These are phyloP conservation scores for Daubentonia madagascariensis DNA, from an alignment of 2,113 vertebrate genomes.

Conservation along the genomic window DNA sequence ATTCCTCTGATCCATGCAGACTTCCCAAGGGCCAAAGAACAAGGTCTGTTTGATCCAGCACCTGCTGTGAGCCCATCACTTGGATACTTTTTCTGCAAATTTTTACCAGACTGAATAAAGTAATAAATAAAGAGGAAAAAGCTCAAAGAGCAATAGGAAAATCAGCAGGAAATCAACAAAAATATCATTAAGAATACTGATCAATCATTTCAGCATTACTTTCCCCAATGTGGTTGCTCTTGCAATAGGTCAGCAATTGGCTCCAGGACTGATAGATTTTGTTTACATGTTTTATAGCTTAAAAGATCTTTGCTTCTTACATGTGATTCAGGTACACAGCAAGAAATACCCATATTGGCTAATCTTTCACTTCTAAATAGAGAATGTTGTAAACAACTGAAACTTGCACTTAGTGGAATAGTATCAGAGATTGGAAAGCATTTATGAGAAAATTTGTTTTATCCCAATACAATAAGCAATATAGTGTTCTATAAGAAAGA, in stretches of 20 bases:
- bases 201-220: conserved; percentile 67
- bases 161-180: conserved; percentile 80
- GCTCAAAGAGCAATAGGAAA: conserved; percentile 77
- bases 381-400: not conserved
- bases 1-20: conserved; percentile 91
- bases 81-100: conserved; percentile 88
- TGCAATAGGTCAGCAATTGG: conserved; percentile 51
- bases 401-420: not conserved
- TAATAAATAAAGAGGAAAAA: conserved; percentile 82
- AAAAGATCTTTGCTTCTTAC: not conserved
- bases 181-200: conserved; percentile 75
- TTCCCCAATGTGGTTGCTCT: conserved; percentile 6
- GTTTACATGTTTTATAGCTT: not conserved
- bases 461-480: not conserved
- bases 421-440: not conserved
- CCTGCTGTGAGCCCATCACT: conserved; percentile 96
- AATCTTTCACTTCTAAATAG: not conserved
- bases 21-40: conserved; percentile 90
- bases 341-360: not conserved
- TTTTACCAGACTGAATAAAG: conserved; percentile 85
- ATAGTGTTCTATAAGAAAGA: not conserved
- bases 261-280: not conserved
- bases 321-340: not conserved
- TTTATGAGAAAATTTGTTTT: not conserved
- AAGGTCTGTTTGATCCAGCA: conserved; percentile 95